These are phyloP conservation scores for Leucophora obtusa DNA, from an alignment of 2,888 invertebrate species.

Conservation along the genomic window DNA sequence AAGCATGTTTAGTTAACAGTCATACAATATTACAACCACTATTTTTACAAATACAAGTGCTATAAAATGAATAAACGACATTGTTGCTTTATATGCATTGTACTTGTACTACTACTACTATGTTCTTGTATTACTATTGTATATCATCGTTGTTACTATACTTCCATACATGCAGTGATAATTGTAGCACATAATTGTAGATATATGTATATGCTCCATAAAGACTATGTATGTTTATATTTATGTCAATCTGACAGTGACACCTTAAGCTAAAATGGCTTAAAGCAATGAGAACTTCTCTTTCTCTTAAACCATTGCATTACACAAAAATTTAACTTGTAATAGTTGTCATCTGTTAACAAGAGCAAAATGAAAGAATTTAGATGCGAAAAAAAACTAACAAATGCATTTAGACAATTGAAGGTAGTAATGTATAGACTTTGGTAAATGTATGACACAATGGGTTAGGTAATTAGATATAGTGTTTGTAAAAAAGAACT, in stretches of 20 bases:
- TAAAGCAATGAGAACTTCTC: constrained; percentile 36
- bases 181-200: no score
- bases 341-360: constrained; percentile 52
- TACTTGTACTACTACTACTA: background rate
- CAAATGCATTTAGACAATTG: constrained; percentile 10
- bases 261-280: constrained; percentile 53
- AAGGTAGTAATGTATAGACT: constrained; percentile 16
- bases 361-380: constrained; percentile 11
- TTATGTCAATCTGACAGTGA: constrained; percentile 51
- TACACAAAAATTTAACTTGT: constrained; percentile 44
- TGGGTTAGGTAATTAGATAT: no score
- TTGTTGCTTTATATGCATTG: background rate
- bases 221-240: background rate
- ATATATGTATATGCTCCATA: no score
- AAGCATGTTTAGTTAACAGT: no score
- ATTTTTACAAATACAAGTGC: background rate
- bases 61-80: background rate
- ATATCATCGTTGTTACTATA: background rate
- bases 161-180: no score
- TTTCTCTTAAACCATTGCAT: constrained; percentile 38
- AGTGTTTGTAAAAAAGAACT: no score
- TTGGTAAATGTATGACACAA: background rate
- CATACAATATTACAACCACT: background rate
- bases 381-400: background rate
- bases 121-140: background rate